Evolutionary conservation across 2,888 invertebrate species (phyloP), one percentile per base, ranked within the genome.

Genomic region (Nemotelus pantherinus): DNA sequence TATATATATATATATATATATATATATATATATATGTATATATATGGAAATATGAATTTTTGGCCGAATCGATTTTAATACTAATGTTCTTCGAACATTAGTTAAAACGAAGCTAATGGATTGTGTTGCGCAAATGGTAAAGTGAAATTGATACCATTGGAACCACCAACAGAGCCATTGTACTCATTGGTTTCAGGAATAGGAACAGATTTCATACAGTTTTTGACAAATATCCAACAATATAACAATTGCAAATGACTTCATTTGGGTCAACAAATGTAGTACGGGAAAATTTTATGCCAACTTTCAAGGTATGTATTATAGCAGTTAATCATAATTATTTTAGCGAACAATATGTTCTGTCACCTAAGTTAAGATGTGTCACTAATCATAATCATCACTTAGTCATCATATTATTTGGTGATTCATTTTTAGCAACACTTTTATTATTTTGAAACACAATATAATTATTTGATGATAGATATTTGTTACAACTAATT

Each of bases 251-350:
- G 43, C 76, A 58, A 60, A 68, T 77, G 58, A 60, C 70, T 60
- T 77, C 57, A 45, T 77, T 70, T 58, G 67, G 77, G 47, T 47
- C 70, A 43, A 77, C 70, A 60, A 47, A 53, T 10, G 48, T 70
- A 43, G 71, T 67, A 10, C 48, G n/a, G 47, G 48, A 47, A 45
- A 76, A 76, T 77, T 80, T 75, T 58, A 80, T 80, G 70, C 77
- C 78, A 55, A 78, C 78, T 44, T 78, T 78, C 48, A 58, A 80
- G 74, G 79, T 79, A 57, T 57, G 57, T 57, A 57, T 57, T 57
- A 57, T 57, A 9, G 57, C 57, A 57, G 57, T 57, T 57, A 57
- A 10, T 57, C 57, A 57, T 57, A 57, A 57, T 57, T 57, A 57
- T 57, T 57, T 57, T 57, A 57, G 57, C 57, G 57, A 57, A 57